Conservation (phyloP, 2,113 vertebrate species). For the Gasterosteus nipponicus region DNA sequence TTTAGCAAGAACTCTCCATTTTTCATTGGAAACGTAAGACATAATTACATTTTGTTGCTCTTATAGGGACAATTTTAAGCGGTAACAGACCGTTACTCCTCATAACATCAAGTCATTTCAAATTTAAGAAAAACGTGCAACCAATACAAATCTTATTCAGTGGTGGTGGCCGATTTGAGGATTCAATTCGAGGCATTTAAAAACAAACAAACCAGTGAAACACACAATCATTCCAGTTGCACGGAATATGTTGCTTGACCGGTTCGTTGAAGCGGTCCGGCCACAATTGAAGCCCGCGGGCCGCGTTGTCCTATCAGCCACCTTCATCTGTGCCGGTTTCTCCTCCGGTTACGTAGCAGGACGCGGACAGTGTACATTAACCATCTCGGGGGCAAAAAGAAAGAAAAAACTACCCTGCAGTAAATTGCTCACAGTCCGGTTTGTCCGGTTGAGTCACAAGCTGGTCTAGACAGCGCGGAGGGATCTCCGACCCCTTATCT, state of each 20-base stretch:
- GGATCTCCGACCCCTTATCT: conserved; percentile 90
- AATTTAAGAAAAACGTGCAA: background rate
- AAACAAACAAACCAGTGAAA: background rate
- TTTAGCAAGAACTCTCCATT: background rate
- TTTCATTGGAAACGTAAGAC: background rate
- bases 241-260: conserved; percentile 36
- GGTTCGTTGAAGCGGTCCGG: conserved; percentile 29
- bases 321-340: conserved; percentile 44
- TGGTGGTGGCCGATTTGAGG: background rate
- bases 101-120: background rate
- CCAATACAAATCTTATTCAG: background rate
- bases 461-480: conserved; percentile 88
- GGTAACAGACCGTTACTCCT: conserved; percentile 1
- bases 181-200: background rate
- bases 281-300: conserved; percentile 24
- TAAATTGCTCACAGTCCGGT: conserved; percentile 78
- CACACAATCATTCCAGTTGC: background rate
- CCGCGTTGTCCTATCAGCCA: conserved; percentile 51
- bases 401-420: conserved; percentile 42
- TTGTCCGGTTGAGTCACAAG: conserved; percentile 80
- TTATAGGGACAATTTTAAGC: background rate
- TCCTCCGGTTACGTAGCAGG: conserved; percentile 45
- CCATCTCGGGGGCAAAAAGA: conserved; percentile 70
- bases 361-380: conserved; percentile 68
- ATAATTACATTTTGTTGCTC: background rate